These are phyloP conservation scores for Serrognathus titanus DNA, from an alignment of 2,888 invertebrate genomes.

Conservation along the genomic window DNA sequence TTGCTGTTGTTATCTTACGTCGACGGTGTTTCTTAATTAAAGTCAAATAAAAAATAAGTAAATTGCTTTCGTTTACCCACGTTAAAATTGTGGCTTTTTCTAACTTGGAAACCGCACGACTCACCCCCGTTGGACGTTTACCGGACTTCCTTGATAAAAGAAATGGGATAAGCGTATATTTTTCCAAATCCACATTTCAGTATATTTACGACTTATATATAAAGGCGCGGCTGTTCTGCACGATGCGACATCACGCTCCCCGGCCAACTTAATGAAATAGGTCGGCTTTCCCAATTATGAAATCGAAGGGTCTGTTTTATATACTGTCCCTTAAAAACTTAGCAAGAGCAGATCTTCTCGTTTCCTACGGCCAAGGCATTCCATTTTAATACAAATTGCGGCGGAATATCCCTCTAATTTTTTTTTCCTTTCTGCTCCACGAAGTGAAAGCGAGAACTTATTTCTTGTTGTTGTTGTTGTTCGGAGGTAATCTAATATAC, in stretches of 20 bases:
- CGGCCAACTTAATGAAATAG: constrained; percentile 42
- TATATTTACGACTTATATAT: constrained; percentile 40
- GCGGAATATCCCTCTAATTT: constrained; percentile 5
- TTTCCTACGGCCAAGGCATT: too few relatives aligned
- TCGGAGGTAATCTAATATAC: constrained; percentile 30
- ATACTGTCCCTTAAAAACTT: constrained; percentile 25
- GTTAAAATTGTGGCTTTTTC: too few relatives aligned
- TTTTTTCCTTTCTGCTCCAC: constrained; percentile 1
- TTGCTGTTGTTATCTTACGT: constrained; percentile 4
- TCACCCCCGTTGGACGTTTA: constrained; percentile 3
- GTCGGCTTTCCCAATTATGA: constrained; percentile 37
- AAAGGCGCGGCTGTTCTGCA: too few relatives aligned
- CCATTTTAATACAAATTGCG: not conserved
- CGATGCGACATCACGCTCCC: constrained; percentile 28
- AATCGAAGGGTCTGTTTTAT: constrained; percentile 34
- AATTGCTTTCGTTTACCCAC: too few relatives aligned
- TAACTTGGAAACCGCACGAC: too few relatives aligned
- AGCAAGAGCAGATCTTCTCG: constrained; percentile 13
- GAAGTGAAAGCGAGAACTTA: too few relatives aligned
- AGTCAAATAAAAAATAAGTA: too few relatives aligned
- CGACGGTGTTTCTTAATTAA: not conserved
- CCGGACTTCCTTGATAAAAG: constrained; percentile 34
- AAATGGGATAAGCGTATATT: constrained; percentile 43
- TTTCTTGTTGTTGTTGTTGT: too few relatives aligned
- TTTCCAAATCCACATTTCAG: constrained; percentile 32